A percentile compares a stretch with the other conserved stretches of the same genome.
These are phyloP conservation scores for Atta texana DNA, from an alignment of 1,140 invertebrate genomes.

Conservation along the genomic window DNA sequence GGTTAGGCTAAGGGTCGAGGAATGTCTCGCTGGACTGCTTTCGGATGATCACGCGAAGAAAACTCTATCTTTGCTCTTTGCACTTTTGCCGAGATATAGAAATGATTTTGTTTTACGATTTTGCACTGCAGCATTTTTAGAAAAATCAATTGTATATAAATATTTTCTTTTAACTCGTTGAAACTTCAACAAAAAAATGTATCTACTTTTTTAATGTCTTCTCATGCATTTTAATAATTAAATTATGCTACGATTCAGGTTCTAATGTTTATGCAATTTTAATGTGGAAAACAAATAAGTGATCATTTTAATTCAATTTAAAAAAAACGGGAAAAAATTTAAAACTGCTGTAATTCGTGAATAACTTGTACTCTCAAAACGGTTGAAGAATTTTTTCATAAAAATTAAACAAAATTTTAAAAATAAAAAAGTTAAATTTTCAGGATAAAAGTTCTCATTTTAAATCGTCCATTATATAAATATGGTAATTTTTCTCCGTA, in stretches of 20 bases:
- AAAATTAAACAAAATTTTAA: too few species aligned
- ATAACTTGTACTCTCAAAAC: neutral
- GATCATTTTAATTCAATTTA: neutral
- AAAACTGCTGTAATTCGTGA: neutral
- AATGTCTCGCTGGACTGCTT: neutral
- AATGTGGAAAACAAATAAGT: neutral
- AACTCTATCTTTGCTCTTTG: neutral
- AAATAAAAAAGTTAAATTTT: too few species aligned
- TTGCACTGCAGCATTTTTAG: neutral
- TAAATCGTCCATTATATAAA: too few species aligned
- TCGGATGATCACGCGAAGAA: slow-evolving; percentile 32
- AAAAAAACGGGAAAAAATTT: neutral
- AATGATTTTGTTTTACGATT: neutral
- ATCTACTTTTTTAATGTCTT: neutral
- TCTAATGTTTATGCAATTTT: neutral
- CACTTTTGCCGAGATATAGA: slow-evolving; percentile 7
- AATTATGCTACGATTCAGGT: neutral
- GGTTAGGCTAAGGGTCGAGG: slow-evolving; percentile 11
- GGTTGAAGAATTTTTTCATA: neutral
- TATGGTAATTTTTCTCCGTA: too few species aligned
- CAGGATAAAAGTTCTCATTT: too few species aligned
- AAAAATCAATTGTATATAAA: neutral
- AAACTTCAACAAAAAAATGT: neutral
- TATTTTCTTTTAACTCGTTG: neutral
- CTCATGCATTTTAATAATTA: neutral